These are phyloP conservation scores for Bugulina stolonifera DNA, from an alignment of 2,888 invertebrate genomes.

Conservation along the genomic window DNA sequence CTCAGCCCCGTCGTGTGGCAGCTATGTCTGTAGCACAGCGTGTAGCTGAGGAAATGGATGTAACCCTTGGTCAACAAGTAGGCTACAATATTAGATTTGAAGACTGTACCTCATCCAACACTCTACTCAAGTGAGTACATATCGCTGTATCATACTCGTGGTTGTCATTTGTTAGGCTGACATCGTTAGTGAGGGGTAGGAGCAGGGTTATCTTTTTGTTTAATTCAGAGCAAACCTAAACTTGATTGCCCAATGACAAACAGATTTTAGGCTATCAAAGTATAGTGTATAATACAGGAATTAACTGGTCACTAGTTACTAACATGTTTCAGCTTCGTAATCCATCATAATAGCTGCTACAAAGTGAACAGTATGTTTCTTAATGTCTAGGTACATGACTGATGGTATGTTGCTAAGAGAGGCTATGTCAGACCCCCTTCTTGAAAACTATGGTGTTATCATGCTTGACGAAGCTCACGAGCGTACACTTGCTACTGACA, in stretches of 20 bases:
- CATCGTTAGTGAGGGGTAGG: too few species aligned
- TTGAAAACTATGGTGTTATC: conserved; percentile 91
- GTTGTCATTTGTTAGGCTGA: too few species aligned
- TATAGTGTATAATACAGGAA: too few species aligned
- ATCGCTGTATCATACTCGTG: background rate
- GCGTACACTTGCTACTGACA: conserved; percentile 94
- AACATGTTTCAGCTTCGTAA: too few species aligned
- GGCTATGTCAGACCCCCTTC: conserved; percentile 97
- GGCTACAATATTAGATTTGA: conserved; percentile 98
- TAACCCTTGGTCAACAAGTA: conserved; percentile 80
- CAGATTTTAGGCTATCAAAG: too few species aligned
- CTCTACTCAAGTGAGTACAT: conserved; percentile 73
- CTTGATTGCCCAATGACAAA: too few species aligned
- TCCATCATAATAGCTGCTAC: too few species aligned
- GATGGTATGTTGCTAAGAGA: conserved; percentile 99
- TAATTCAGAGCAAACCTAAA: too few species aligned
- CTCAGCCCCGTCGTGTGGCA: conserved; percentile 92
- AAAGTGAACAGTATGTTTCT: too few species aligned
- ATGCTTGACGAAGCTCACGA: conserved; percentile 98
- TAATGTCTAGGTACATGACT: conserved; percentile 82
- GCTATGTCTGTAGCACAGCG: conserved; percentile 99
- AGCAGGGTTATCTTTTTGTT: too few species aligned
- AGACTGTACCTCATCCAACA: conserved; percentile 90
- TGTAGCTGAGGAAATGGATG: conserved; percentile 99
- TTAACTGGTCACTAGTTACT: too few species aligned